Conservation (phyloP, 1,140 invertebrate species). For the Philopotamus ludificatus region DNA sequence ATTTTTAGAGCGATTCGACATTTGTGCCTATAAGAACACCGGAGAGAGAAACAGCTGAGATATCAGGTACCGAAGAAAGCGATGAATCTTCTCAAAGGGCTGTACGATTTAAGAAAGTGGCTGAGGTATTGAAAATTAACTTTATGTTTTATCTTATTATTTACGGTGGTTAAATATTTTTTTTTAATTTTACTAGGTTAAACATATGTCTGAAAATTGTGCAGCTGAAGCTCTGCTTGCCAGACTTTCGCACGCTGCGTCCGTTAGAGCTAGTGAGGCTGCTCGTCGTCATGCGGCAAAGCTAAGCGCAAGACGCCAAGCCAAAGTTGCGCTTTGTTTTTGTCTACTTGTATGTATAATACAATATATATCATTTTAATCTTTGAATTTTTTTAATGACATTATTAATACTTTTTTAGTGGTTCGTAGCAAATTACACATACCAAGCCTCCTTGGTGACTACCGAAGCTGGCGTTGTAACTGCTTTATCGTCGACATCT, state of each 20-base stretch:
- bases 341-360: constrained; percentile 69
- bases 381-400: constrained; percentile 38
- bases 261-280: constrained; percentile 68
- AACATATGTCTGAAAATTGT: constrained; percentile 77
- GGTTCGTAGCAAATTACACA: constrained; percentile 79
- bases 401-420: constrained; percentile 58
- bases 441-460: constrained; percentile 76
- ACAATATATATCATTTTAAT: constrained; percentile 10
- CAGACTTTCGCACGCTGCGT: constrained; percentile 80
- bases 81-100: constrained; percentile 73
- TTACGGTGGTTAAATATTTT: constrained; percentile 5
- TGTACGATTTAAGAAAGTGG: constrained; percentile 81
- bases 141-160: constrained; percentile 3
- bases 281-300: constrained; percentile 67
- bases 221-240: constrained; percentile 82
- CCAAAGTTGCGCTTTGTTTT: constrained; percentile 74
- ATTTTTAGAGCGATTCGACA: constrained; percentile 72
- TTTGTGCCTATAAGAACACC: constrained; percentile 81
- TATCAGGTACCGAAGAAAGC: constrained; percentile 75
- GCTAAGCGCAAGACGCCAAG: constrained; percentile 68
- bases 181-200: constrained; percentile 49
- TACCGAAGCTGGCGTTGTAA: constrained; percentile 75
- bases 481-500: constrained; percentile 79
- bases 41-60: constrained; percentile 52
- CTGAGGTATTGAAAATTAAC: constrained; percentile 56